These are phyloP conservation scores for Cataglyphis altisquamis DNA, from an alignment of 2,888 invertebrate genomes.

Conservation along the genomic window DNA sequence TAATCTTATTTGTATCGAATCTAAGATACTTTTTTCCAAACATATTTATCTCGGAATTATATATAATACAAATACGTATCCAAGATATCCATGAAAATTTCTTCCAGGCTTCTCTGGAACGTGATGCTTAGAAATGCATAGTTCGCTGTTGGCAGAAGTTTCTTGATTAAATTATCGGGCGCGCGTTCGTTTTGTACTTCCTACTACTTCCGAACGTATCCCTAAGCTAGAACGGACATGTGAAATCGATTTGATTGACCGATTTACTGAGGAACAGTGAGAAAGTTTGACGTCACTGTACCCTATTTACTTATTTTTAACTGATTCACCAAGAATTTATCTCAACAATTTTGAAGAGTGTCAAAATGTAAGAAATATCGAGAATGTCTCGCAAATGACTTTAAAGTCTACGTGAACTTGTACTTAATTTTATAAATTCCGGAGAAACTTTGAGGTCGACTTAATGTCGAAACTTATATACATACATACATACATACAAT, in stretches of 20 bases:
- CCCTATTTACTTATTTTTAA: conserved; percentile 47
- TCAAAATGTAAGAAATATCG: conserved; percentile 37
- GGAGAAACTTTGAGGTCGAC: conserved; percentile 5
- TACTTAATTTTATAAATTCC: not conserved
- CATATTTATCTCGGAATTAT: conserved; percentile 33
- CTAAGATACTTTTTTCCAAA: conserved; percentile 12
- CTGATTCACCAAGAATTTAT: conserved; percentile 21
- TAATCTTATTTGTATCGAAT: conserved; percentile 2
- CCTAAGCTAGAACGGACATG: conserved; percentile 29
- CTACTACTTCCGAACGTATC: conserved; percentile 35
- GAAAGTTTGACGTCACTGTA: conserved; percentile 41
- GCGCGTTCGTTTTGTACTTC: conserved; percentile 52
- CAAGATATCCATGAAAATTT: conserved; percentile 9
- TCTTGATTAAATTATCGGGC: conserved; percentile 75
- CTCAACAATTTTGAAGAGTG: conserved; percentile 8
- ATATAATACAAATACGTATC: conserved; percentile 30
- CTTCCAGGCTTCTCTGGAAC: not conserved
- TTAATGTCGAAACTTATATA: not conserved
- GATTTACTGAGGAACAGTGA: conserved; percentile 41
- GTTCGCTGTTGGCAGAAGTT: conserved; percentile 60
- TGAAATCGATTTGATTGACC: conserved; percentile 58
- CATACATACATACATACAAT: not conserved
- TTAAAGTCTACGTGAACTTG: conserved; percentile 6
- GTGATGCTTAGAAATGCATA: conserved; percentile 20
- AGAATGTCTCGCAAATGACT: conserved; percentile 25